A percentile compares a stretch with the other conserved stretches of the same genome.
phyloP scores from a whole-genome alignment of 2,888 invertebrate species.

The Phymatocera aterrima region DNA sequence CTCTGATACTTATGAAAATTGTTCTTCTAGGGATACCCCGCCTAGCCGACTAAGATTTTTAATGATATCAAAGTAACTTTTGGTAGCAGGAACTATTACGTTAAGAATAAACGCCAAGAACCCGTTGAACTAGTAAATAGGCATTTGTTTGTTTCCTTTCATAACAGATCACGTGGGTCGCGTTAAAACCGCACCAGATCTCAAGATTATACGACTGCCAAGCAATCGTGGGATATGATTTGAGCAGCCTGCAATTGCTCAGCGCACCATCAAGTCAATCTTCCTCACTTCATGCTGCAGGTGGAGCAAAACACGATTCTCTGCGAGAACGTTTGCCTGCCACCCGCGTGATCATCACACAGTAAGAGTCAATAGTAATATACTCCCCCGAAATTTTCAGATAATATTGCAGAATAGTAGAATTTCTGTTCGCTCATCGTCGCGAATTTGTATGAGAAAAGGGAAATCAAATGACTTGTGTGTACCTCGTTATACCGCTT shows the following conservation, averaged over 20 bases:
- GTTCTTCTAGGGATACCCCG: no score
- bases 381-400: neutral
- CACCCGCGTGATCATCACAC: conserved; percentile 37
- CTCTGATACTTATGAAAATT: neutral
- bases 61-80: no score
- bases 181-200: conserved; percentile 6
- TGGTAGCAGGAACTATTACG: no score
- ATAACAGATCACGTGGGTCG: conserved; percentile 32
- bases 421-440: no score
- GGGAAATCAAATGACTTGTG: no score
- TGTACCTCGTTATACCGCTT: no score
- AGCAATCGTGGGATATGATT: conserved; percentile 41
- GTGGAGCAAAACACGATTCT: neutral
- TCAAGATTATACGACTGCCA: conserved; percentile 18
- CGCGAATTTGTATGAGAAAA: no score
- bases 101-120: no score
- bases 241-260: conserved; percentile 35
- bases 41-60: no score
- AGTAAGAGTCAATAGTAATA: conserved; percentile 23
- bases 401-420: no score
- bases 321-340: conserved; percentile 40
- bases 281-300: neutral
- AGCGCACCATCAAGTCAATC: conserved; percentile 23
- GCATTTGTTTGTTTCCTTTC: neutral
- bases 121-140: no score